Base-by-base conservation (phyloP, 2,113 vertebrate genomes). In the Ornithorhynchus anatinus region DNA sequence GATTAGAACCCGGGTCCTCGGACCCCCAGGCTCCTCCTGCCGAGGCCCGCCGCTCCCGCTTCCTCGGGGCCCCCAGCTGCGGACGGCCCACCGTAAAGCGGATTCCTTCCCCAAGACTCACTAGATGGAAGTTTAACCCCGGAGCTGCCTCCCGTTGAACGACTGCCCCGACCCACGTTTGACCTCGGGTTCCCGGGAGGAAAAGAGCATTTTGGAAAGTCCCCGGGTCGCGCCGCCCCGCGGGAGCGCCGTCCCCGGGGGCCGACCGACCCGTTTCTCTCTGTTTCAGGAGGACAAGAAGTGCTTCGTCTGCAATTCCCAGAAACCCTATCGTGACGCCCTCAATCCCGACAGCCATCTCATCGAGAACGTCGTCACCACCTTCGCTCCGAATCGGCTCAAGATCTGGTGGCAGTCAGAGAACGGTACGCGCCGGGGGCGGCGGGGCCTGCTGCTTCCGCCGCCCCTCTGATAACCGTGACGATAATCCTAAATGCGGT, bases 321-420 rank as follows among this genome's bases (percentile, higher is more conserved):
- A 73, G 29, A 75, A 88, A 3, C 84, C 83, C 32, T 97, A 96
- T 59, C 86, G 95, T 0, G 90, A 96, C 17, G 86, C 69, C 16
- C 64, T 77, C 23, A 94, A 95, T 66, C 91, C 92, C 14, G 93
- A 91, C 69, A 94, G 94, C 65, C 98, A 99, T 80, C 93, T 93
- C 7, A 94, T 99, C 39, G 96, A 98, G 87, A 99, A 99, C 10
- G 97, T 99, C 0, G 97, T 99, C 77, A 99, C 97, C 4, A 95
- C 97, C 0, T 99, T 99, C 0, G 96, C 90, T 52, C 96, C 94
- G 0, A 98, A 99, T 85, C 94, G 97, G 58, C 93, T 98, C 43
- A 98, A 99, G 90, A 95, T 97, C 47, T 99, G 98, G 98, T 99
- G 97, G 97, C 98, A 99, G 77, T 98, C 98, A 0, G 97, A 98